phyloP scores from a whole-genome alignment of 2,888 invertebrate species.

The Noctua pronuba region DNA sequence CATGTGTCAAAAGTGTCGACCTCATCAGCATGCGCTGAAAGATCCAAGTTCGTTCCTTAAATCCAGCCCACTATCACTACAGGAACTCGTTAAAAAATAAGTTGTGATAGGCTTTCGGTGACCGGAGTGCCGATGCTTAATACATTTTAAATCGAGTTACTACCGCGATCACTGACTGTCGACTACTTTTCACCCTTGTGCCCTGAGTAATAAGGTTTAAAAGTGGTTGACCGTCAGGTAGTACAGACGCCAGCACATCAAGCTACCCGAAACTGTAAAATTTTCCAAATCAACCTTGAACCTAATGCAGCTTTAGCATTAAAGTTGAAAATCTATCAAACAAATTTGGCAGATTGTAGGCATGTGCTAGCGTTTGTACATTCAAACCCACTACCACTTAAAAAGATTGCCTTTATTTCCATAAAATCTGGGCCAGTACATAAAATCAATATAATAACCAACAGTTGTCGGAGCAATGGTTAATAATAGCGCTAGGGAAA shows the following conservation, averaged over 20 bases:
- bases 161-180: background rate
- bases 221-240: no score
- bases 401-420: slow-evolving; percentile 41
- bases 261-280: no score
- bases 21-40: background rate
- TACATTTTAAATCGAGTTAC: slow-evolving; percentile 10
- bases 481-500: slow-evolving; percentile 23
- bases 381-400: slow-evolving; percentile 37
- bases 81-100: background rate
- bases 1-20: background rate
- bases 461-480: slow-evolving; percentile 4
- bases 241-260: no score
- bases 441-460: slow-evolving; percentile 50
- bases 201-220: background rate
- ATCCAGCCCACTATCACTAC: background rate
- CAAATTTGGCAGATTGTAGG: no score
- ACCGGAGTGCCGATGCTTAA: background rate
- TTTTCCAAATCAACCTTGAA: no score
- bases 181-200: background rate
- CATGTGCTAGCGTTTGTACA: background rate
- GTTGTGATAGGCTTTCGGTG: background rate
- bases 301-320: no score
- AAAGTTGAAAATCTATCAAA: no score
- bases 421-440: slow-evolving; percentile 41
- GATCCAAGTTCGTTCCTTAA: background rate